A percentile compares a stretch with the other conserved stretches of the same genome.
phyloP scores from a whole-genome alignment of 2,797 vertebrate genomes.

The Falco rusticolus region DNA sequence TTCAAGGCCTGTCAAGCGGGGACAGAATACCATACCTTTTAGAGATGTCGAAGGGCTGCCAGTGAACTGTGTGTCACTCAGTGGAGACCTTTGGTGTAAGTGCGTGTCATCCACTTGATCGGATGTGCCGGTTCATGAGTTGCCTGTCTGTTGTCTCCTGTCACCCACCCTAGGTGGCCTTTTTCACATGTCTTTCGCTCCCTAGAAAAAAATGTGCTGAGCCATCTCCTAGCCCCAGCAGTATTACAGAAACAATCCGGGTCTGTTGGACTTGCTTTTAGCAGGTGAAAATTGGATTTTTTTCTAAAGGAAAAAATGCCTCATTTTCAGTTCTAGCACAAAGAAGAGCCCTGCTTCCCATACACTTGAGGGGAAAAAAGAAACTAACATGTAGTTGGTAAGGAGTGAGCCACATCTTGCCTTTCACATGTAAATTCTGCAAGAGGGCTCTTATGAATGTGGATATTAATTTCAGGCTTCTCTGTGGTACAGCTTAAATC shows the following conservation, averaged over 20 bases:
- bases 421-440: background rate
- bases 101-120: background rate
- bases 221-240: background rate
- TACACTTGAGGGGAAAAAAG: background rate
- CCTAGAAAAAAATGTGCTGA: fast-evolving
- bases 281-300: background rate
- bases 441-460: background rate
- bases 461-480: background rate
- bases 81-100: background rate
- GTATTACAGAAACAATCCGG: background rate
- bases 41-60: background rate
- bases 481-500: background rate
- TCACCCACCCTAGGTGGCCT: background rate
- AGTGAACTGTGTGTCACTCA: background rate
- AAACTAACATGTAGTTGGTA: background rate
- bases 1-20: background rate
- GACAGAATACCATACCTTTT: slow-evolving; percentile 25
- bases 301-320: background rate
- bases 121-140: background rate
- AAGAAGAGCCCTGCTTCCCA: background rate
- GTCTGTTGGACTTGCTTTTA: background rate
- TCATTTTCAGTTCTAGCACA: background rate
- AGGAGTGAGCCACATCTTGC: background rate
- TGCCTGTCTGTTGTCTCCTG: slow-evolving; percentile 10
- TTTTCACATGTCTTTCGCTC: background rate